A percentile compares a stretch with the other conserved stretches of the same genome.
Conservation (phyloP, 2,113 vertebrate genomes). For the Galemys pyrenaicus region DNA sequence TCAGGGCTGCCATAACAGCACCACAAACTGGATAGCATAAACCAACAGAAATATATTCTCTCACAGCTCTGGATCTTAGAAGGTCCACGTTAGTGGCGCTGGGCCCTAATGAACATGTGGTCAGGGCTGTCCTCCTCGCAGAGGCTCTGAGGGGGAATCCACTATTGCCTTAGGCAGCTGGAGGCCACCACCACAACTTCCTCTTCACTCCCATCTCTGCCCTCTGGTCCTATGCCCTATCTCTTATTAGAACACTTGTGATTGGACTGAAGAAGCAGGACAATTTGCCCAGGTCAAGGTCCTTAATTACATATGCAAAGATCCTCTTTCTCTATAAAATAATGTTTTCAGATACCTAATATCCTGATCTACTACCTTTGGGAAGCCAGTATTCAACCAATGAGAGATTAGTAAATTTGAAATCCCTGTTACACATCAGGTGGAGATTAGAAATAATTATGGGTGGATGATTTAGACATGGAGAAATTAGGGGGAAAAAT, state of each 20-base stretch:
- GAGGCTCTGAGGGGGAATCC: accelerated
- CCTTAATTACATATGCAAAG: not conserved
- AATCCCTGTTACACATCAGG: not conserved
- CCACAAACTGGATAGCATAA: not conserved
- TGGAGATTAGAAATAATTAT: not conserved
- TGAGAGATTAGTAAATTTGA: not conserved
- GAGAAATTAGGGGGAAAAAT: not conserved
- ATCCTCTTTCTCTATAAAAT: not conserved
- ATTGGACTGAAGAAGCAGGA: not conserved
- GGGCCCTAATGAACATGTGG: not conserved
- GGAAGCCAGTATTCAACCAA: not conserved
- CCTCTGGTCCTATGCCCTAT: not conserved
- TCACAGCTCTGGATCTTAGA: not conserved
- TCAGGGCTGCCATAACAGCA: not conserved
- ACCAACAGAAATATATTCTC: not conserved
- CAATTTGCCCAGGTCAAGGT: not conserved
- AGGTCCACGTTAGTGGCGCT: not conserved
- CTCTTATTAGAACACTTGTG: not conserved
- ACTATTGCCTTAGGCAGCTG: not conserved
- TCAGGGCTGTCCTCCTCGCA: not conserved
- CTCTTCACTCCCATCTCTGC: accelerated
- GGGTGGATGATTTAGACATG: not conserved
- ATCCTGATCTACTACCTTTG: not conserved
- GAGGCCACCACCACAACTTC: not conserved
- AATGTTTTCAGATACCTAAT: not conserved